Conservation (phyloP, 2,888 invertebrate genomes). For the Eremobia ochroleuca region DNA sequence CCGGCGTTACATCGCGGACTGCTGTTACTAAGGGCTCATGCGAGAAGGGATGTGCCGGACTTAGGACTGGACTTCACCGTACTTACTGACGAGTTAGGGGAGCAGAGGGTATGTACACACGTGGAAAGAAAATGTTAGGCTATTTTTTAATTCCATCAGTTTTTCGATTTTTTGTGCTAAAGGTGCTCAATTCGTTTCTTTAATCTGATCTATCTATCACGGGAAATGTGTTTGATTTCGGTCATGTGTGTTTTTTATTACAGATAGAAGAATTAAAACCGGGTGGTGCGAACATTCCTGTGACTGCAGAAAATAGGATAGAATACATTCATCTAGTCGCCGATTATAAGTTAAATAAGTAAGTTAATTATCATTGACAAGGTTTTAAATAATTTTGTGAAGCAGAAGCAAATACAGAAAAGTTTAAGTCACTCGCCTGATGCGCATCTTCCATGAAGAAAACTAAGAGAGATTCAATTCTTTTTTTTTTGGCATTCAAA, state of each 20-base stretch:
- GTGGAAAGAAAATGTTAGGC: neutral
- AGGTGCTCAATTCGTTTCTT: neutral
- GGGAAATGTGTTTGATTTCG: neutral
- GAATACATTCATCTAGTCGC: constrained; percentile 99
- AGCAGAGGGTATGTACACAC: constrained; percentile 92
- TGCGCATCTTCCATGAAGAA: neutral
- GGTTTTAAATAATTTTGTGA: neutral
- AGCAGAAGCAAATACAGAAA: neutral
- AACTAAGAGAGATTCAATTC: neutral
- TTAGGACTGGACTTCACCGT: constrained; percentile 98
- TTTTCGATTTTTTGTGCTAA: neutral
- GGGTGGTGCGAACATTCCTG: constrained; percentile 97
- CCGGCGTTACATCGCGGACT: constrained; percentile 97
- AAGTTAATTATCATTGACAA: constrained; percentile 20
- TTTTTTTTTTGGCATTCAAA: neutral
- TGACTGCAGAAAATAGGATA: constrained; percentile 97
- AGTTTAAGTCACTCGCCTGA: neutral
- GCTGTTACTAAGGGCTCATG: constrained; percentile 96
- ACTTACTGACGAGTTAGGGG: constrained; percentile 97
- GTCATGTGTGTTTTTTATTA: constrained; percentile 34
- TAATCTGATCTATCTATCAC: neutral
- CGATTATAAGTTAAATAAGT: constrained; percentile 97
- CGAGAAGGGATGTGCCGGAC: constrained; percentile 95
- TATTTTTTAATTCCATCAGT: neutral
- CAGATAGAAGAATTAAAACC: constrained; percentile 97